Evolutionary conservation across 2,797 vertebrate genomes (phyloP).

Genomic region (Vireo griseus): DNA sequence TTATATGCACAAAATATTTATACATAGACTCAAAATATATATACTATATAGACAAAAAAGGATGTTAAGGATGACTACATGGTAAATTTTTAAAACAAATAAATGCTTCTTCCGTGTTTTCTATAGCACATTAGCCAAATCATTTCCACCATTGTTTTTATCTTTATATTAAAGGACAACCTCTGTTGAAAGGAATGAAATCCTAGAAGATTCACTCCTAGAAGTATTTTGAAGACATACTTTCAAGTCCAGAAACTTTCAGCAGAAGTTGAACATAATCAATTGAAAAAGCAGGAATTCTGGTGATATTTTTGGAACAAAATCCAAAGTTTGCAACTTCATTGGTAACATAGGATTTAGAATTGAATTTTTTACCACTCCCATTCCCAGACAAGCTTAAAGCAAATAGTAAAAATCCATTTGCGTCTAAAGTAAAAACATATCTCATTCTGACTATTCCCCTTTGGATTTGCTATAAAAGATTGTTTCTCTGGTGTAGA

Average conservation of each 20-base stretch:
- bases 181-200: not conserved
- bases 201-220: not conserved
- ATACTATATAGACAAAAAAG: not conserved
- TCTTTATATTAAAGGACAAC: not conserved
- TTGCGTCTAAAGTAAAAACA: not conserved
- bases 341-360: not conserved
- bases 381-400: not conserved
- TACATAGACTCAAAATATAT: not conserved
- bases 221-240: not conserved
- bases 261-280: not conserved
- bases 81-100: not conserved
- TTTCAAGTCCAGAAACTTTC: not conserved
- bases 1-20: not conserved
- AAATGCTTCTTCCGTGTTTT: not conserved
- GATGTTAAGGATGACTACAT: not conserved
- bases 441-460: not conserved
- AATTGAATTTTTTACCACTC: not conserved
- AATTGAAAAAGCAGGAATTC: not conserved
- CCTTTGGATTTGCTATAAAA: not conserved
- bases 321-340: not conserved
- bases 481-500: not conserved
- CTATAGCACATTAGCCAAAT: not conserved
- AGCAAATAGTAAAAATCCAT: not conserved
- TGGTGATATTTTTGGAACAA: not conserved
- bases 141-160: not conserved